Base-by-base conservation (phyloP, 2,797 vertebrate species). In the Semotilus atromaculatus region DNA sequence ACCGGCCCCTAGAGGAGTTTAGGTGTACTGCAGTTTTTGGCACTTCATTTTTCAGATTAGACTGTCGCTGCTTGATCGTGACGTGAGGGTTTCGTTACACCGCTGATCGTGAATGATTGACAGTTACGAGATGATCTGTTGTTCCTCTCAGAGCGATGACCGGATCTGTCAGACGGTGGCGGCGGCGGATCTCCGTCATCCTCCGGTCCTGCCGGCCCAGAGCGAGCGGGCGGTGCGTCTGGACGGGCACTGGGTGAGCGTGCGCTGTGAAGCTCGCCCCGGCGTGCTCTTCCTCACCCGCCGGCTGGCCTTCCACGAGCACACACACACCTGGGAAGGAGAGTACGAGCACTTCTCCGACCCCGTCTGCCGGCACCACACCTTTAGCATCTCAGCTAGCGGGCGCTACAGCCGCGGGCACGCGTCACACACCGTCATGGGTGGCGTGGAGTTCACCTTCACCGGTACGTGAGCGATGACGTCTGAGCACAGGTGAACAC, bases 241-340 rank as follows among this genome's bases (percentile, higher is more conserved):
- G n/a, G 95, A 96, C 0, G 96, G 96, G 1, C 95, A 96, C 90
- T 97, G 96, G 96, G 96, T 96, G 87, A 97, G 96, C 91, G 95
- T 95, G 88, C 96, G 95, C 78, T 97, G 96, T 0, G 96, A 97
- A 92, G 96, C 96, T 29, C 95, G 96, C 3, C 96, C 96, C 0
- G 96, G 96, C 79, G 96, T 97, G 64, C 95, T 97, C 82, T 97
- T 97, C 91, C 96, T 97, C 85, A 96, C 96, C 0, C 94, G 96
- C 19, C 95, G 96, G 88, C 97, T 97, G 91, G 92, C 95, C 88
- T 97, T 97, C 91, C 94, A 97, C 0, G 94, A 96, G 89, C 95
- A 95, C 87, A 96, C 96, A 81, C 93, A 94, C 88, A 96, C 95
- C 86, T 97, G 96, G 96, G 95, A 96, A 73, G 96, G 96, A 0